Evolutionary conservation across 2,113 vertebrate species (phyloP).

Genomic region (crab-eating macaque (Macaca fascicularis)): DNA sequence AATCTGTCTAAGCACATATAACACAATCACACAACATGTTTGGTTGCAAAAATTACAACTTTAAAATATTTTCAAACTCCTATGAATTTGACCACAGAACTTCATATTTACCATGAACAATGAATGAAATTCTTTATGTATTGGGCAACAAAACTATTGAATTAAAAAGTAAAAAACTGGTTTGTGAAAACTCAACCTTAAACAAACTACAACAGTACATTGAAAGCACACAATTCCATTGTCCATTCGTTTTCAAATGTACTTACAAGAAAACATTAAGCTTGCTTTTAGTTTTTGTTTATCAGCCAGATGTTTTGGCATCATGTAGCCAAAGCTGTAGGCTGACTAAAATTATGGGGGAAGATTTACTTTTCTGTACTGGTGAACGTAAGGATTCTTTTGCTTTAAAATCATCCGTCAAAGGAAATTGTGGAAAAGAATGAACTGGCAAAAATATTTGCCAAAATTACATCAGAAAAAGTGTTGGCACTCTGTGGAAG

Average conservation of each 20-base stretch:
- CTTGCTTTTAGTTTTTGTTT: not conserved
- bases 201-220: not conserved
- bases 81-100: not conserved
- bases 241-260: not conserved
- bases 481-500: not conserved
- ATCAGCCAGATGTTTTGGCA: not conserved
- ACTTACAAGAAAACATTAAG: not conserved
- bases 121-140: not conserved
- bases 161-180: not conserved
- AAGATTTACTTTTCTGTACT: not conserved
- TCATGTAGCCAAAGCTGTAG: not conserved
- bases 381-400: not conserved
- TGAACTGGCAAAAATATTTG: not conserved
- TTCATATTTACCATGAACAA: not conserved
- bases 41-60: not conserved
- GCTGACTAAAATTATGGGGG: not conserved
- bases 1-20: not conserved
- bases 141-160: not conserved
- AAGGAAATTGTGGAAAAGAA: not conserved
- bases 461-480: conserved; percentile 29
- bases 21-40: not conserved
- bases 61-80: not conserved
- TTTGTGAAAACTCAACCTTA: not conserved
- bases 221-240: not conserved
- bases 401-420: conserved; percentile 21